Conservation (phyloP, 2,113 vertebrate species). For the Podarcis cretensis region DNA sequence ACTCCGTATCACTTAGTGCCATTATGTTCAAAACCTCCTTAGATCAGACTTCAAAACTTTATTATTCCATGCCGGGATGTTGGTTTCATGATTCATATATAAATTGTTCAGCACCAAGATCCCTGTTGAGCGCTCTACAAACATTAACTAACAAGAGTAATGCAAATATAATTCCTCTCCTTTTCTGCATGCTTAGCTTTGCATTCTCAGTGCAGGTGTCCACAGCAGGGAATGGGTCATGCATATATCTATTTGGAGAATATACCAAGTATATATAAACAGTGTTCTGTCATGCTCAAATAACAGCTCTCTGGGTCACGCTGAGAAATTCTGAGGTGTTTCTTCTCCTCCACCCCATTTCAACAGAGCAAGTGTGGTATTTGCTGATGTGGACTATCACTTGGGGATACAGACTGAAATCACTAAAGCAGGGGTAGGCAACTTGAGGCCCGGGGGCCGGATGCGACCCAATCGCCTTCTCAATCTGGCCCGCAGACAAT, state of each 20-base stretch:
- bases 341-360: not conserved
- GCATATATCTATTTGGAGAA: not conserved
- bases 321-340: conserved; percentile 3
- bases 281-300: conserved; percentile 10
- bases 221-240: conserved; percentile 29
- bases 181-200: conserved; percentile 21
- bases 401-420: not conserved
- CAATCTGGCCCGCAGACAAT: no score
- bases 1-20: not conserved
- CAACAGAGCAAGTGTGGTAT: not conserved
- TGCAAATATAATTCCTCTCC: not conserved
- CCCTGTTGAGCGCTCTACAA: conserved; percentile 5
- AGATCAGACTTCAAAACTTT: conserved; percentile 11
- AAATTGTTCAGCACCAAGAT: not conserved
- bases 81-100: conserved; percentile 15
- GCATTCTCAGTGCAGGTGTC: conserved; percentile 38
- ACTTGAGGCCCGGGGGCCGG: no score
- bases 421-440: not conserved
- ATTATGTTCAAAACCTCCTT: not conserved
- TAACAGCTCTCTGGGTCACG: conserved; percentile 1
- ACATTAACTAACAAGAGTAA: conserved; percentile 24
- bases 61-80: not conserved
- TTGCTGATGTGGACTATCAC: not conserved
- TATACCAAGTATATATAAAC: conserved; percentile 7
- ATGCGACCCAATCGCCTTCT: no score